Conservation (phyloP, 2,797 vertebrate genomes). For the Tympanoctomys barrerae region DNA sequence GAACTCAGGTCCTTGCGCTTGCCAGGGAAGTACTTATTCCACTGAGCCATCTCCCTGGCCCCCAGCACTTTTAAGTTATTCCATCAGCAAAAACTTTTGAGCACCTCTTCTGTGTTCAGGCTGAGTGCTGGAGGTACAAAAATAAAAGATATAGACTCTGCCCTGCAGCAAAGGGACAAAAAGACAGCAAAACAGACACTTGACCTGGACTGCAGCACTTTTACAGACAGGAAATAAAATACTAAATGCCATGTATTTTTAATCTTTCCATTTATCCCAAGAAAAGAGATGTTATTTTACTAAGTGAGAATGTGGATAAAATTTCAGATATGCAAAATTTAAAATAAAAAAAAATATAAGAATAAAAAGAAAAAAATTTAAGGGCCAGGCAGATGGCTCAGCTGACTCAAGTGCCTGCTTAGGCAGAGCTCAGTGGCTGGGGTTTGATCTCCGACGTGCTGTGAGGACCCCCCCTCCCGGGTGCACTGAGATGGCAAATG, state of each 20-base stretch:
- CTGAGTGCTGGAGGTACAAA: background rate
- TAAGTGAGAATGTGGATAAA: background rate
- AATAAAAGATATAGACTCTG: background rate
- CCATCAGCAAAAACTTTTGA: background rate
- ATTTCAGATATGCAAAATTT: background rate
- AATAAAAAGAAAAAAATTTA: too few relatives aligned
- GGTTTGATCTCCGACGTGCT: too few relatives aligned
- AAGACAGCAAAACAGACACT: background rate
- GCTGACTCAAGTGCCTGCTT: too few relatives aligned
- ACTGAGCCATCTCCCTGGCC: too few relatives aligned
- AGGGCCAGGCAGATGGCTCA: too few relatives aligned
- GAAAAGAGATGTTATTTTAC: background rate
- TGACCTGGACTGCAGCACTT: background rate
- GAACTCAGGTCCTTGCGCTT: too few relatives aligned
- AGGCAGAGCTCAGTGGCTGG: too few relatives aligned
- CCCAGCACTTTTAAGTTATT: background rate
- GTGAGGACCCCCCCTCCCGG: too few relatives aligned
- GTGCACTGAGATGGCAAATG: too few relatives aligned
- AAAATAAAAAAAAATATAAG: too few relatives aligned
- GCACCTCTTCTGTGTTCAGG: background rate
- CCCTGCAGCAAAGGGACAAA: background rate
- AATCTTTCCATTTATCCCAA: background rate
- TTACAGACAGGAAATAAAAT: background rate
- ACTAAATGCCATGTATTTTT: background rate
- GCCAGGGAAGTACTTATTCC: too few relatives aligned